These are phyloP conservation scores for Peribatodes rhomboidaria DNA, from an alignment of 2,888 invertebrate genomes.

Conservation along the genomic window DNA sequence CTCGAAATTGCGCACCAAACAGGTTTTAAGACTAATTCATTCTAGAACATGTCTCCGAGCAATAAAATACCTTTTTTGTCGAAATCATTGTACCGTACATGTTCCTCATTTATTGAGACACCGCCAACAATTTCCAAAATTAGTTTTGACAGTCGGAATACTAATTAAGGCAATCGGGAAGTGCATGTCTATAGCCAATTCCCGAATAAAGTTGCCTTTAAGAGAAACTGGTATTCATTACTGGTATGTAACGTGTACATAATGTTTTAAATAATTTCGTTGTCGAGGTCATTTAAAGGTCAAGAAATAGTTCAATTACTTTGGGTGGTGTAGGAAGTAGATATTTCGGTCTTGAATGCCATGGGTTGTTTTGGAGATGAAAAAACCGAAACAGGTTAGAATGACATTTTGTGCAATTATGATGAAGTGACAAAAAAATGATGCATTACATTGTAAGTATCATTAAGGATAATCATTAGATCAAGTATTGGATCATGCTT, in stretches of 20 bases:
- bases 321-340: conserved; percentile 44
- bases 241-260: conserved; percentile 24
- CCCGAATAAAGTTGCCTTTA: conserved; percentile 37
- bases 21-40: conserved; percentile 1
- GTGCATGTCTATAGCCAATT: conserved; percentile 51
- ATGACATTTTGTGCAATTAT: conserved; percentile 12
- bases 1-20: neutral
- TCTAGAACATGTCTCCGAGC: conserved; percentile 8
- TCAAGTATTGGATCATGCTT: neutral
- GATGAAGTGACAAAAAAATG: conserved; percentile 10
- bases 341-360: conserved; percentile 37
- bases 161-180: conserved; percentile 54
- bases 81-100: conserved; percentile 7
- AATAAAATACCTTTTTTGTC: conserved; percentile 10
- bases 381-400: conserved; percentile 10
- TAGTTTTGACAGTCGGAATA: conserved; percentile 38
- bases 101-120: conserved; percentile 4
- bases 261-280: conserved; percentile 41
- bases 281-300: conserved; percentile 53
- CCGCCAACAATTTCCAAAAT: conserved; percentile 15
- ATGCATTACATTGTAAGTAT: neutral
- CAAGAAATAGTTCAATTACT: conserved; percentile 52
- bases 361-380: conserved; percentile 28
- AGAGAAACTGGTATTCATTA: conserved; percentile 40
- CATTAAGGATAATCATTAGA: too few relatives aligned